Conservation (phyloP, 2,113 vertebrate species). For the Ammodytes dubius region DNA sequence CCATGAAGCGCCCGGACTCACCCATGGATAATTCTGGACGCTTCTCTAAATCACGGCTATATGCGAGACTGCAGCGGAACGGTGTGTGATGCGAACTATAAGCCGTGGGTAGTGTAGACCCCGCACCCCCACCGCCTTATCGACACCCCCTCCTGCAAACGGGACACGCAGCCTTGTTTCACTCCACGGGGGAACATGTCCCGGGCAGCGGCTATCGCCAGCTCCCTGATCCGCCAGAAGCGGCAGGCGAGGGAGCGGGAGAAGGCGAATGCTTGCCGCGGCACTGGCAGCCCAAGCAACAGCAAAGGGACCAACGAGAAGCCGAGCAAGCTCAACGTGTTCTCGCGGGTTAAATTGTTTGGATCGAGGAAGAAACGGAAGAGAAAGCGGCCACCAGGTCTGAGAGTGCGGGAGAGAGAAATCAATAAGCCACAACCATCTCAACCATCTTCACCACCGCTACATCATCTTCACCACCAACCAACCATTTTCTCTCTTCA, state of each 20-base stretch:
- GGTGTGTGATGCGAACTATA: conserved; percentile 71
- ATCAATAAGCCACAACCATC: conserved; percentile 18
- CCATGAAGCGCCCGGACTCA: conserved; percentile 63
- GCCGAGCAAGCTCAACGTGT: conserved; percentile 94
- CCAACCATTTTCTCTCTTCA: conserved; percentile 42
- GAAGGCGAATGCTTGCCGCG: conserved; percentile 95
- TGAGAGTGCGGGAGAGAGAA: conserved; percentile 58
- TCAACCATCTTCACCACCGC: conserved; percentile 33
- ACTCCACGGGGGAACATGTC: conserved; percentile 82
- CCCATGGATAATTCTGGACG: conserved; percentile 71
- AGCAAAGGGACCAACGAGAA: conserved; percentile 94
- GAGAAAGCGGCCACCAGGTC: conserved; percentile 95
- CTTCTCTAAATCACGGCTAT: conserved; percentile 51
- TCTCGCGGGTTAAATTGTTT: conserved; percentile 98
- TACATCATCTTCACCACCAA: conserved; percentile 39
- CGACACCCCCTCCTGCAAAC: conserved; percentile 9
- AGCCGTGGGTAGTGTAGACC: conserved; percentile 74
- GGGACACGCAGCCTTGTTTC: conserved; percentile 67
- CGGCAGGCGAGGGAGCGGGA: conserved; percentile 97
- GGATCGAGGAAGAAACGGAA: conserved; percentile 95
- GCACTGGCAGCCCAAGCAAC: conserved; percentile 96
- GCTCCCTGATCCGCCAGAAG: conserved; percentile 98
- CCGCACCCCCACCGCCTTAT: conserved; percentile 42
- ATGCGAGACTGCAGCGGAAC: conserved; percentile 65
- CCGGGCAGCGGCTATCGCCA: conserved; percentile 98